phyloP scores from a whole-genome alignment of 2,113 vertebrate genomes.

The Thomomys bottae region DNA sequence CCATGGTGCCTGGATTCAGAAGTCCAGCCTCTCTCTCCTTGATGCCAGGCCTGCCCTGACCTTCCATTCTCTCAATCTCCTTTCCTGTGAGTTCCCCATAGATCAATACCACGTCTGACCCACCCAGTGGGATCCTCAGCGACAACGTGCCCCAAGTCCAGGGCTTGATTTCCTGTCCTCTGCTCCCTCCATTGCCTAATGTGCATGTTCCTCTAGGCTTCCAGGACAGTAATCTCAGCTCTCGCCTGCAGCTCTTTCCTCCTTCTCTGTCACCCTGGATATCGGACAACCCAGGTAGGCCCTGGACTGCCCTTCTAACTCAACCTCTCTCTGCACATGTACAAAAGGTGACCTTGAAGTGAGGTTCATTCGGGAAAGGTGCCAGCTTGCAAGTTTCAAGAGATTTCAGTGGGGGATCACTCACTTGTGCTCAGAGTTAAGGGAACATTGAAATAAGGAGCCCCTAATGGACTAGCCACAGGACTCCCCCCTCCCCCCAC shows the following conservation, averaged over 20 bases:
- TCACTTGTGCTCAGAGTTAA: too few species aligned
- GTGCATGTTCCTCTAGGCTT: background rate
- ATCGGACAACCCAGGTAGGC: background rate
- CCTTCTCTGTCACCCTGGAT: background rate
- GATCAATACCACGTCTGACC: background rate
- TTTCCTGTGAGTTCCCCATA: background rate
- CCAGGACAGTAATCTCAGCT: accelerated
- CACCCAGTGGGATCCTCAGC: background rate
- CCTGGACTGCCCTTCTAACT: background rate
- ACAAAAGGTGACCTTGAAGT: background rate
- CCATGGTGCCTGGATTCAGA: background rate
- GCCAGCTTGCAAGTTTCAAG: background rate
- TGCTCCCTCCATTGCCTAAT: background rate
- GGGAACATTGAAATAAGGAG: background rate
- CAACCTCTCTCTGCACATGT: background rate
- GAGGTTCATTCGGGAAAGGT: background rate
- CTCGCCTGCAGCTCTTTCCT: background rate
- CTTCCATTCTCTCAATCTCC: background rate
- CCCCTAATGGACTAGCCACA: background rate
- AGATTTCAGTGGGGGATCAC: too few species aligned
- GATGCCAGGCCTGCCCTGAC: background rate
- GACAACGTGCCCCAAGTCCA: background rate
- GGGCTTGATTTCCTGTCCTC: background rate
- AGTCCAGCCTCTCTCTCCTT: background rate
- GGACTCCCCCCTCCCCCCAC: background rate